These are phyloP conservation scores for Amphiprion clarkii DNA, from an alignment of 2,797 vertebrate genomes.

Conservation along the genomic window DNA sequence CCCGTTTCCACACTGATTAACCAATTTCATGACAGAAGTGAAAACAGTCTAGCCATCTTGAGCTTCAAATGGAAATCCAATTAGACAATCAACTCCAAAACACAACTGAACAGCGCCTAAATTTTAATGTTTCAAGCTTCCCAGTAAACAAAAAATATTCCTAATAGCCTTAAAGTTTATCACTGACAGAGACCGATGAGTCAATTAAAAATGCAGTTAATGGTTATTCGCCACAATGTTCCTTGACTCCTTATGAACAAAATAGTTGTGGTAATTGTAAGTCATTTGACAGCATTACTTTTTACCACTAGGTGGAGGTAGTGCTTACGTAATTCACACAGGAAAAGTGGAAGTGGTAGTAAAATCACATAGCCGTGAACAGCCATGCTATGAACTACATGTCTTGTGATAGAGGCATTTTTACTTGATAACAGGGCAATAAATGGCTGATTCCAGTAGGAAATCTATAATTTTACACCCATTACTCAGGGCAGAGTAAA, in stretches of 20 bases:
- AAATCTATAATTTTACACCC: neutral
- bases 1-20: neutral
- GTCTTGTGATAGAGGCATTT: neutral
- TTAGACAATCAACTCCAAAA: neutral
- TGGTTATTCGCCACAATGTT: neutral
- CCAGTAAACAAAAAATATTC: too few relatives aligned
- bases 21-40: neutral
- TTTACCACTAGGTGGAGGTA: constrained; percentile 65
- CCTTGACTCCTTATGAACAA: neutral
- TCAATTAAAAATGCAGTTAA: neutral
- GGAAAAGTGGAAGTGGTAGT: neutral
- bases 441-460: neutral
- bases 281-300: neutral
- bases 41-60: too few relatives aligned
- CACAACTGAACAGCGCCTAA: neutral
- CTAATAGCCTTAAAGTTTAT: neutral
- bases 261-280: neutral
- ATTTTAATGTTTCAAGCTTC: neutral
- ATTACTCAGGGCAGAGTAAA: neutral
- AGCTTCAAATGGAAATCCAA: too few relatives aligned
- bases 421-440: neutral
- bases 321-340: constrained; percentile 6
- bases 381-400: constrained; percentile 12
- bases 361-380: neutral
- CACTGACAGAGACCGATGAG: neutral